phyloP scores from a whole-genome alignment of 2,888 invertebrate genomes.

The Thera britannica region DNA sequence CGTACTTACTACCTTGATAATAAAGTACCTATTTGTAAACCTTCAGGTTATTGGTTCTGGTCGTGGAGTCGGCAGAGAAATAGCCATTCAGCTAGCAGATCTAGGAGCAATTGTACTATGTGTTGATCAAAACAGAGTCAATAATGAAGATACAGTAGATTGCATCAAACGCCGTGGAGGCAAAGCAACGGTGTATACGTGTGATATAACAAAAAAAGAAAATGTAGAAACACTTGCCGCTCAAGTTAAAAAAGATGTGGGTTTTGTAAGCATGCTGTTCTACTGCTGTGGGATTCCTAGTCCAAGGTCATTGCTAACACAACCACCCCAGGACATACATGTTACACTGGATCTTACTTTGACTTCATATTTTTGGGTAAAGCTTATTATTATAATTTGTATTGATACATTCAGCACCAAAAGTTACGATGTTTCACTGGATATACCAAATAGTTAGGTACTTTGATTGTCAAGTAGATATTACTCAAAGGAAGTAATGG shows the following conservation, averaged over 20 bases:
- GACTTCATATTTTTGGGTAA: constrained; percentile 87
- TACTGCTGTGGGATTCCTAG: constrained; percentile 87
- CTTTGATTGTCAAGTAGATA: no score
- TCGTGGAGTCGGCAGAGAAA: constrained; percentile 87
- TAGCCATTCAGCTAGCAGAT: constrained; percentile 85
- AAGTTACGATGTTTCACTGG: no score
- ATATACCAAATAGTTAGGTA: no score
- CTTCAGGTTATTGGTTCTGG: constrained; percentile 88
- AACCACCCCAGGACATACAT: constrained; percentile 81
- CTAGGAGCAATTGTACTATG: constrained; percentile 86
- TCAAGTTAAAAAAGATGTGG: constrained; percentile 79
- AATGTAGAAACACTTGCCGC: constrained; percentile 76
- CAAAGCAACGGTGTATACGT: constrained; percentile 77
- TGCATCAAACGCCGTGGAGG: constrained; percentile 76
- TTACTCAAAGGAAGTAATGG: no score
- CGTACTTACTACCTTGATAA: not conserved
- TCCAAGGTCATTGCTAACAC: constrained; percentile 79
- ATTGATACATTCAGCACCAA: not conserved
- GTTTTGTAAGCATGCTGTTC: constrained; percentile 86
- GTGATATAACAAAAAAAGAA: constrained; percentile 83
- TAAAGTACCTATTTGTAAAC: constrained; percentile 7
- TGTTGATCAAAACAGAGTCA: constrained; percentile 85
- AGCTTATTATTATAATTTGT: constrained; percentile 21
- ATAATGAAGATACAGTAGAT: constrained; percentile 79
- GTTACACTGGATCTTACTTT: constrained; percentile 84